Base-by-base conservation (phyloP, 1,140 invertebrate species). In the Drosophila carrolli region DNA sequence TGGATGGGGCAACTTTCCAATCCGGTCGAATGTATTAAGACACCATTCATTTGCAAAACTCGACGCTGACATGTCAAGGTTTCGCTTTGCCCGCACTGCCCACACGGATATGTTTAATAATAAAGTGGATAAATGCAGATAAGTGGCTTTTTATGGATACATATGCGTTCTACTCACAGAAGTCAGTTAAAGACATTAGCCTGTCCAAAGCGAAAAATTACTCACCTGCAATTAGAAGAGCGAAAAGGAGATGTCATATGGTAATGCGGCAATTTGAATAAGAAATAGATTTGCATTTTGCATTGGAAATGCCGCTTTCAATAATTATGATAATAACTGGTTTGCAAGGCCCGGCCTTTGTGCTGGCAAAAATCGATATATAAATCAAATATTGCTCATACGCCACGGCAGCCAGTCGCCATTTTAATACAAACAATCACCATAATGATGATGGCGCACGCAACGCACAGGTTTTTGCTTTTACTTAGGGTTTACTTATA, bases 191-290 rank as follows among this genome's bases (percentile, higher is more conserved):
- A 81, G 63, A 55, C 71, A 84, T 75, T 76, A 67, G 50, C 62
- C 72, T 67, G 72, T 67, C 61, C 29, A 38, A 47, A 61, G 51
- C 54, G 57, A 53, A 58, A 78, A 81, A 61, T 86, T 67, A 86
- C 82, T 86, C 83, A 88, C 82, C 82, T 86, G 82, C 29, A 88
- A 86, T 51, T 67, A 79, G 48, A 81, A 51, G 60, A 41, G 51
- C 44, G 53, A 67, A 70, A 66, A 53, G 58, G 37, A 16, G 54
- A 48, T 38, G 63, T 80, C 44, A 78, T 41, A 32, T 61, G 60
- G 61, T 41, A 41, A 54, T 65, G 29, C 37, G 40, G 43, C 76
- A 71, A 68, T 80, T 75, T 81, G 73, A 75, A 75, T 83, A 75
- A 44, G 73, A 66, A 58, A 76, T 76, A 47, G 54, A 77, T 77